Evolutionary conservation across 2,113 vertebrate genomes (phyloP).

Genomic region (Gnathonemus longibarbis): DNA sequence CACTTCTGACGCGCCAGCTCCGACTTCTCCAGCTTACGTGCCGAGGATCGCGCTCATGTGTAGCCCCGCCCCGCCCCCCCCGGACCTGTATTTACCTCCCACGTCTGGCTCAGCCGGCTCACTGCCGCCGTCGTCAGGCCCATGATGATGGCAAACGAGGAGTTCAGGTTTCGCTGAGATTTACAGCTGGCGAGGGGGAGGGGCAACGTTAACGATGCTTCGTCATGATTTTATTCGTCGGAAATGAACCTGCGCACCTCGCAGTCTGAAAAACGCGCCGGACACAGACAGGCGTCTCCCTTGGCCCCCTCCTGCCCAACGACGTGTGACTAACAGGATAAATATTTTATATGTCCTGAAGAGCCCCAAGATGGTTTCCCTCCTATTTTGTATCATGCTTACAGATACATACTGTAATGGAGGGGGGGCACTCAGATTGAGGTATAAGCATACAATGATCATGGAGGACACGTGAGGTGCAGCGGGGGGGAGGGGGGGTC

Average conservation of each 20-base stretch:
- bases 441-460: neutral
- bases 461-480: neutral
- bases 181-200: conserved; percentile 73
- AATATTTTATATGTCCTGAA: neutral
- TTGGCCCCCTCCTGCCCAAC: neutral
- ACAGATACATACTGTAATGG: neutral
- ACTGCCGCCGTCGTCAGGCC: conserved; percentile 91
- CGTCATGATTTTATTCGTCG: neutral
- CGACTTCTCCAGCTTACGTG: neutral
- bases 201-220: no score
- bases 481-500: neutral
- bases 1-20: neutral
- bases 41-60: neutral
- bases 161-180: conserved; percentile 92
- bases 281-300: neutral
- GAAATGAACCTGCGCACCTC: neutral
- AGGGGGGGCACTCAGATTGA: neutral
- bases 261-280: neutral
- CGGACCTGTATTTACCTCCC: conserved; percentile 70
- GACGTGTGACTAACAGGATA: neutral
- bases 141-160: conserved; percentile 96
- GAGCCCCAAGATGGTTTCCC: neutral
- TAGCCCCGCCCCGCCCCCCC: neutral
- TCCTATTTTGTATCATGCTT: neutral
- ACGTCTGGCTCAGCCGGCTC: conserved; percentile 86